Evolutionary conservation across 2,113 vertebrate species (phyloP), one percentile per base, ranked within the genome.

Genomic region (Melanostigma gelatinosum): DNA sequence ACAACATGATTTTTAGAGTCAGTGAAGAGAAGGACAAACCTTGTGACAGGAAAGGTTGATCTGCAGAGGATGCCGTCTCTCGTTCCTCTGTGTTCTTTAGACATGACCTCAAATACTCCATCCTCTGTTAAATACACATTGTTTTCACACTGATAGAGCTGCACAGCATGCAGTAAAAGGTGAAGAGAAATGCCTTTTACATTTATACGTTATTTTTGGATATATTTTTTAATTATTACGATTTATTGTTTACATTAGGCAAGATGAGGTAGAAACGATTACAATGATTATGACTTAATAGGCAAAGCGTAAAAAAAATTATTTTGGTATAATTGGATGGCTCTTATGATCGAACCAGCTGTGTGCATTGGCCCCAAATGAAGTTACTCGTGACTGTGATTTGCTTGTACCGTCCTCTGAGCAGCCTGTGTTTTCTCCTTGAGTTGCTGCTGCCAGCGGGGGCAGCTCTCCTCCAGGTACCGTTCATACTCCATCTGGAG

Each of bases 401-500:
- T 22, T 55, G 24, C 3, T 40, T 24, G 16, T 75, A 93, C 92
- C 91, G 89, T 89, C 15, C 27, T 87, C 48, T 88, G 86, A 34
- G 90, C 78, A 55, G 77, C 44, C 36, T 80, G 64, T 61, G 79
- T 88, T 71, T 92, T 88, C 75, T 93, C 78, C 61, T 79, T 63
- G 22, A 94, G 68, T 48, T 90, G 91, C 83, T 93, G 86, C 58
- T 91, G 68, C 93, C 94, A 93, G 66, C 60, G 78, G 11, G 91
- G 87, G 42, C 48, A 68, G 54, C 24, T 90, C 77, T 91, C 88
- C 58, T 91, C 82, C 76, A 95, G 82, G 61, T 91, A 93, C 16
- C 44, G 72, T 60, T 94, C 93, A 84, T 94, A 96, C 63, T 94
- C 92, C 55, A 80, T 79, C 95, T 96, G 85, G 4, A 84, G 42